Base-by-base conservation (phyloP, 2,888 invertebrate genomes). In the Aspidiotus destructor region DNA sequence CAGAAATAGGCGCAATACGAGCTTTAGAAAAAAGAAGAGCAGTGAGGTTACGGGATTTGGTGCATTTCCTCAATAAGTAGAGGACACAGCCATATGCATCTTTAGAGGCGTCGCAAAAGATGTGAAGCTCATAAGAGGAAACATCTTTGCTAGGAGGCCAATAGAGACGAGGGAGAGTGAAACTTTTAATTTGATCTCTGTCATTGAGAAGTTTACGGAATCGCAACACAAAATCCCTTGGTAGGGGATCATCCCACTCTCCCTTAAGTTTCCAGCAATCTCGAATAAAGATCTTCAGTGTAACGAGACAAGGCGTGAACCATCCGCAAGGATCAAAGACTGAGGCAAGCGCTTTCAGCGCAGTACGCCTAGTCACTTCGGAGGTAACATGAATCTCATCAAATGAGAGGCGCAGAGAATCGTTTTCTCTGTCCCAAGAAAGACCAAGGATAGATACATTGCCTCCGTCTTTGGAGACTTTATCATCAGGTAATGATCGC, bases 21-120 rank as follows among this genome's bases (percentile, higher is more conserved):
- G 15, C 16, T 42, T 62, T 62, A 52, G 44, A n/a, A 52, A 16
- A 44, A 48, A 62, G 41, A 11, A 60, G 28, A 11, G 60, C 10
- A 41, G 42, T 10, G 5, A 28, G 28, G 28, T 28, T 28, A 3
- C 28, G 28, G 5, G 28, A 28, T 28, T 28, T 28, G 28, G 10
- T 40, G 15, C 13, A 57, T 10, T 57, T 17, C 11, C 16, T 10
- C 9, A 42, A 10, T 40, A 62, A 15, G 28, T 28, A 44, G 10
- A 16, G 41, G 44, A 10, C 8, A 8, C 62, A 62, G 28, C 13
- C 62, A 15, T 13, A 52, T 16, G 62, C 62, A 9, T n/a, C 7
- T 5, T 42, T 60, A 1, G 40, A 60, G 10, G 60, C 60, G 40
- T 60, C 60, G n/a, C 60, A 60, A 28, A 60, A 60, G 11, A 16